A percentile compares a stretch with the other conserved stretches of the same genome.
These are phyloP conservation scores for Virgularia gustaviana DNA, from an alignment of 92 coral and sea anemone species.

Conservation along the genomic window DNA sequence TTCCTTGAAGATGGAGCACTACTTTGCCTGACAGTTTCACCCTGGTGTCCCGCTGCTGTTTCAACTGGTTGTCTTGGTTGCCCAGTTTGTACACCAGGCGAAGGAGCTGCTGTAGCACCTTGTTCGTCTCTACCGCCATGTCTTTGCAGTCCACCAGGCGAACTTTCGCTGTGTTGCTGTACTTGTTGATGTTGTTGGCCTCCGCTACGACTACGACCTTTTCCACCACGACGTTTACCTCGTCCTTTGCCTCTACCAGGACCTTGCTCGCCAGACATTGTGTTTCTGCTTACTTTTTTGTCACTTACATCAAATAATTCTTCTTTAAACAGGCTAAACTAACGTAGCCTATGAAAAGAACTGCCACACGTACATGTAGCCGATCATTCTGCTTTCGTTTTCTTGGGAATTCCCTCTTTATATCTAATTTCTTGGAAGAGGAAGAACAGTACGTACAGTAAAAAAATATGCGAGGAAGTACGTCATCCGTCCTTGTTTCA, in stretches of 20 bases:
- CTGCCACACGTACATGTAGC: too few relatives aligned
- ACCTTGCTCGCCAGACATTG: not conserved
- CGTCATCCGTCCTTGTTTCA: too few relatives aligned
- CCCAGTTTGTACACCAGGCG: not conserved
- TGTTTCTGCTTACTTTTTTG: not conserved
- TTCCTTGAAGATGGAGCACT: too few relatives aligned
- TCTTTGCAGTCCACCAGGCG: constrained; percentile 14
- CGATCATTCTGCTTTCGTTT: too few relatives aligned
- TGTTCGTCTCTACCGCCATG: constrained; percentile 4
- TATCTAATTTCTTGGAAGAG: too few relatives aligned
- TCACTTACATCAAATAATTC: too few relatives aligned
- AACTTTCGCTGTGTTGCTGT: constrained; percentile 1
- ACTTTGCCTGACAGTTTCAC: not conserved
- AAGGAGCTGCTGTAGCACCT: not conserved
- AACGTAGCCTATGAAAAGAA: too few relatives aligned
- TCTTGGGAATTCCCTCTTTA: too few relatives aligned
- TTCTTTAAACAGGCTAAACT: too few relatives aligned
- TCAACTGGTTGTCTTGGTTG: not conserved
- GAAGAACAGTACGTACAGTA: too few relatives aligned
- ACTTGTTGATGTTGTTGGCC: constrained; percentile 28
- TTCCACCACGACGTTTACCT: constrained; percentile 23
- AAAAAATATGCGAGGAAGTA: too few relatives aligned
- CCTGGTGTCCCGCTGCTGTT: too few relatives aligned
- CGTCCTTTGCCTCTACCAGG: constrained; percentile 29
- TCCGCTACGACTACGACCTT: constrained; percentile 46